Percentiles rank a stretch among this genome's conserved stretches.
phyloP scores from a whole-genome alignment of 2,888 invertebrate genomes.

The Cremastobaeus sp. region DNA sequence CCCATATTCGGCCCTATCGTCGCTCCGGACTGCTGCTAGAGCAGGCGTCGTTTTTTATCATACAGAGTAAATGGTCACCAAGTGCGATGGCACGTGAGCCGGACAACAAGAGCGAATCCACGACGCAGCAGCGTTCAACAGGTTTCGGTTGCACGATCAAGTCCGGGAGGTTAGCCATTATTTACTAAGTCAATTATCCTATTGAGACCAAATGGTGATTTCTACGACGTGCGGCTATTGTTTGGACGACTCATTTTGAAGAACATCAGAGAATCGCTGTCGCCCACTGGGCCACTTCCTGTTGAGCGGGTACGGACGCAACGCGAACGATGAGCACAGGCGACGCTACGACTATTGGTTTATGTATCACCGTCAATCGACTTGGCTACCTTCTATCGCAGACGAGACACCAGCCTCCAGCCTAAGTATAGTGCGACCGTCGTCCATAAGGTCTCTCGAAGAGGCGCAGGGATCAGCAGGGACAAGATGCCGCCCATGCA shows the following conservation, averaged over 20 bases:
- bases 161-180: constrained; percentile 36
- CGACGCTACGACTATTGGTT: constrained; percentile 51
- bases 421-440: constrained; percentile 76
- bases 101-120: constrained; percentile 43
- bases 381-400: constrained; percentile 72
- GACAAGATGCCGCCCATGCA: constrained; percentile 74
- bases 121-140: constrained; percentile 47
- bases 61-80: constrained; percentile 43
- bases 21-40: constrained; percentile 28
- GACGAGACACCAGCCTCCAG: constrained; percentile 76
- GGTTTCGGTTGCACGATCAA: constrained; percentile 35
- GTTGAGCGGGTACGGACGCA: constrained; percentile 56
- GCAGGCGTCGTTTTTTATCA: constrained; percentile 42
- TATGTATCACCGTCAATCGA: constrained; percentile 36
- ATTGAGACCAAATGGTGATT: constrained; percentile 54
- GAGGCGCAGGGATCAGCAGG: constrained; percentile 74
- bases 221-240: constrained; percentile 33
- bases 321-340: constrained; percentile 56
- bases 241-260: constrained; percentile 33
- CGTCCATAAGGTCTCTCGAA: constrained; percentile 77
- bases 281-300: constrained; percentile 42
- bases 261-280: constrained; percentile 43
- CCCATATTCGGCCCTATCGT: constrained; percentile 53
- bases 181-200: constrained; percentile 51
- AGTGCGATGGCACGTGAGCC: constrained; percentile 57